Evolutionary conservation across 1,140 invertebrate species (phyloP), one percentile per base, ranked within the genome.

Genomic region (Hirudo medicinalis): DNA sequence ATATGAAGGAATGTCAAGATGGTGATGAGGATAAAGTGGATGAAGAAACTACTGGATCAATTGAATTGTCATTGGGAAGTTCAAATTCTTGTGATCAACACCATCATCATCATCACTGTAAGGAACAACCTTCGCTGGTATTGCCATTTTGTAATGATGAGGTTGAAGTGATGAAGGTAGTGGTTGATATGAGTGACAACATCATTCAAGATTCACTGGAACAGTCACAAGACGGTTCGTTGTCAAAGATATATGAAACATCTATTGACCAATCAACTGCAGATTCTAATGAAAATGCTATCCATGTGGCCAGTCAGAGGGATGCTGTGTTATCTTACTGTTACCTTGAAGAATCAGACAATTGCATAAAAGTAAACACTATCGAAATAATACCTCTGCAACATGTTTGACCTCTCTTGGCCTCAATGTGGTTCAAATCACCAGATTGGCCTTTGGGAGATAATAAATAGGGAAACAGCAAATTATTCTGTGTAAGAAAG

Each of bases 281-380:
- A 25, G 57, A 63, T 63, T 25, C 22, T 63, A 8, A 25, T 32
- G 57, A 63, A 25, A 63, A 63, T 32, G 22, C 22, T n/a, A 25
- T 63, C 22, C 57, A 63, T 32, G 29, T 63, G 22, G 29, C 22
- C 57, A 63, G 15, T 32, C 57, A 63, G 29, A 63, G 22, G 22
- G 57, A 63, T 63, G 57, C 57, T 63, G 29, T 63, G 29, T 32
- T 63, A 11, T 63, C 57, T 63, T 63, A 63, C 19, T 63, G 57
- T 63, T 63, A 63, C 13, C 57, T 63, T 22, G 57, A 63, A 63
- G 57, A 63, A 25, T 49, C 43, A 49, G 1, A 63, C 22, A 63
- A 63, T 32, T 63, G 4, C 29, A 63, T 25, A 63, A 63, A 32
- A 25, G 57, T 63, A 25, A 63, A 63, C 22, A 32, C 29, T 22